A percentile compares a stretch with the other conserved stretches of the same genome.
phyloP scores from a whole-genome alignment of 2,888 invertebrate species.

The Dendrolimus houi region DNA sequence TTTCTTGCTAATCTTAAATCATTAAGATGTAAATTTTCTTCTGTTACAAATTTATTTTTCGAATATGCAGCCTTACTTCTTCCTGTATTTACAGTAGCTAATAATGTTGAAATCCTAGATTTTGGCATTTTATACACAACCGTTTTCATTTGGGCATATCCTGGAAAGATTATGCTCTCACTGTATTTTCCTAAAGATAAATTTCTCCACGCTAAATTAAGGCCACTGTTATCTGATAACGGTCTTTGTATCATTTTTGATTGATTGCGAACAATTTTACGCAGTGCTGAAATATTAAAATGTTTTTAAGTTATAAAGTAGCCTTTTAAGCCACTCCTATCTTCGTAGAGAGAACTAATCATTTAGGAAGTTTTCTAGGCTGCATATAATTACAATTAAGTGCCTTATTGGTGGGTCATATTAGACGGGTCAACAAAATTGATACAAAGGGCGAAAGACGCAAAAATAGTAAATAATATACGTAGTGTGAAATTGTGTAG shows the following conservation, averaged over 20 bases:
- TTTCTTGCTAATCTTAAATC: slow-evolving; percentile 36
- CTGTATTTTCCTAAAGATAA: slow-evolving; percentile 5
- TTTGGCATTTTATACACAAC: slow-evolving; percentile 34
- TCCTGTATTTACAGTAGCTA: slow-evolving; percentile 32
- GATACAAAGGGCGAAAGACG: too few species aligned
- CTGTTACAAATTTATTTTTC: slow-evolving; percentile 23
- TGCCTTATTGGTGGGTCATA: too few species aligned
- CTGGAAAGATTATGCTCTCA: slow-evolving; percentile 26
- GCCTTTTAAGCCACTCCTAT: too few species aligned
- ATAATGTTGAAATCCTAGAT: slow-evolving; percentile 39
- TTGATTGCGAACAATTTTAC: slow-evolving; percentile 59
- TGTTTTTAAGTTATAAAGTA: neutral
- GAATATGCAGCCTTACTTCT: slow-evolving; percentile 29
- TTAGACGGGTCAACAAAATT: too few species aligned
- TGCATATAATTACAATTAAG: too few species aligned
- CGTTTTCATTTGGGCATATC: slow-evolving; percentile 31
- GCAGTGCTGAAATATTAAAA: slow-evolving; percentile 41
- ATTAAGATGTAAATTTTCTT: slow-evolving; percentile 16
- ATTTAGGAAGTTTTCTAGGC: too few species aligned
- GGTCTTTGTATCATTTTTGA: slow-evolving; percentile 63
- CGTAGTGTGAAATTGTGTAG: too few species aligned
- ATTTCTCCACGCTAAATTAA: slow-evolving; percentile 18
- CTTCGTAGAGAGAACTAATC: too few species aligned
- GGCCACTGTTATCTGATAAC: slow-evolving; percentile 35
- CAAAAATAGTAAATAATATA: too few species aligned